Evolutionary conservation across 2,797 vertebrate species (phyloP).

Genomic region (Protonibea diacanthus): DNA sequence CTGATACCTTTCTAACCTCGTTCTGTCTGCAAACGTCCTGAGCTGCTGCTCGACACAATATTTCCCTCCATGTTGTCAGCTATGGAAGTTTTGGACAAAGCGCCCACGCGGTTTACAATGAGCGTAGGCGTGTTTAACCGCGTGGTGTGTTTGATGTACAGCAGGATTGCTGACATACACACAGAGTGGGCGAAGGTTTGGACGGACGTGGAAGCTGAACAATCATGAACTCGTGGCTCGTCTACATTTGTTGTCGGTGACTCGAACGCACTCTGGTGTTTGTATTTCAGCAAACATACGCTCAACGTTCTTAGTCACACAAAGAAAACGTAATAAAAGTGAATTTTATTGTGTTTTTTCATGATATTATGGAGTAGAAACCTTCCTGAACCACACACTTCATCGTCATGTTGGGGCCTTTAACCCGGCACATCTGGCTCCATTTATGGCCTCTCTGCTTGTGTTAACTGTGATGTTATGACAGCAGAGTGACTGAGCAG

Average conservation of each 20-base stretch:
- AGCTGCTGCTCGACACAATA: not conserved
- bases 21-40: not conserved
- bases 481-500: conserved; percentile 70
- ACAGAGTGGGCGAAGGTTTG: conserved; percentile 40
- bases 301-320: not conserved
- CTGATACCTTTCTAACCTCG: not conserved
- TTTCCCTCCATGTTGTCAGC: conserved; percentile 21
- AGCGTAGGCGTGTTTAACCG: conserved; percentile 10
- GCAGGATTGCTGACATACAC: conserved; percentile 2
- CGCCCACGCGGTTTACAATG: conserved; percentile 36
- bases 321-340: not conserved
- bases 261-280: not conserved
- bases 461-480: conserved; percentile 79
- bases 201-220: conserved; percentile 18
- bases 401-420: conserved; percentile 17
- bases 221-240: conserved; percentile 5
- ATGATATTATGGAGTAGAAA: not conserved
- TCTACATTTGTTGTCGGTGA: not conserved
- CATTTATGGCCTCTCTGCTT: conserved; percentile 64
- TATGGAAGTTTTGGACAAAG: conserved; percentile 18
- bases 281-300: not conserved
- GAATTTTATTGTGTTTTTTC: not conserved
- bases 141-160: conserved; percentile 5
- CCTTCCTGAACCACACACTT: not conserved
- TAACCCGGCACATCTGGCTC: conserved; percentile 74